Base-by-base conservation (phyloP, 1,140 invertebrate genomes). In the Heliothis virescens region DNA sequence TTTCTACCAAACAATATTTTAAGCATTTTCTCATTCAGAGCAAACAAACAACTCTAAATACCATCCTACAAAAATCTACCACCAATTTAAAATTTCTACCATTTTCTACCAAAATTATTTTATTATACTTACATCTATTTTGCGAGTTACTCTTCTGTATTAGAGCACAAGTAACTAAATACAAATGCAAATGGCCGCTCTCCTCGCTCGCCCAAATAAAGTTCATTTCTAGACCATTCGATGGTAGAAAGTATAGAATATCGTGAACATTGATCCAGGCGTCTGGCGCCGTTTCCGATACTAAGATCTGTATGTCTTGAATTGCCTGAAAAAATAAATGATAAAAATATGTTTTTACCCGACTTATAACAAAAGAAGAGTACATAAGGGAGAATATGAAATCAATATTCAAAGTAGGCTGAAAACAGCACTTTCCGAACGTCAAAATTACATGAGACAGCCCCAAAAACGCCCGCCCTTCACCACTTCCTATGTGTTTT, bases 131-230 rank as follows among this genome's bases (percentile, higher is more conserved):
- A 78, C 75, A 69, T 16, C 52, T 16, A 50, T 71, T 53, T 15
- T 65, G 62, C 10, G 11, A 9, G 11, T 94, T 95, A 91, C 94
- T 95, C 78, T 92, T 91, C 84, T 95, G 71, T 79, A 93, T 75
- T 91, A 95, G 29, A 91, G 89, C 60, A 93, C 96, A 93, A 90
- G 96, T 89, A 21, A 98, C 95, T 18, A 98, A 94, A 94, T 99
- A 99, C 29, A 99, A 95, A 94, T 99, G 99, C 60, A 98, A 95
- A 89, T 96, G 99, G n/a, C 98, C 98, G 0, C 97, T 97, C 90
- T 98, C 97, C 94, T 99, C 98, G 62, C 97, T 98, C 0, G 98
- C 98, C 98, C 98, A 99, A 57, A 99, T 96, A 92, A 99, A 99
- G 80, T 96, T 96, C 11, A 98, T 89, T 87, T 95, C 47, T 50